These are phyloP conservation scores for Hydrophis major DNA, from an alignment of 2,797 vertebrate species.

Conservation along the genomic window DNA sequence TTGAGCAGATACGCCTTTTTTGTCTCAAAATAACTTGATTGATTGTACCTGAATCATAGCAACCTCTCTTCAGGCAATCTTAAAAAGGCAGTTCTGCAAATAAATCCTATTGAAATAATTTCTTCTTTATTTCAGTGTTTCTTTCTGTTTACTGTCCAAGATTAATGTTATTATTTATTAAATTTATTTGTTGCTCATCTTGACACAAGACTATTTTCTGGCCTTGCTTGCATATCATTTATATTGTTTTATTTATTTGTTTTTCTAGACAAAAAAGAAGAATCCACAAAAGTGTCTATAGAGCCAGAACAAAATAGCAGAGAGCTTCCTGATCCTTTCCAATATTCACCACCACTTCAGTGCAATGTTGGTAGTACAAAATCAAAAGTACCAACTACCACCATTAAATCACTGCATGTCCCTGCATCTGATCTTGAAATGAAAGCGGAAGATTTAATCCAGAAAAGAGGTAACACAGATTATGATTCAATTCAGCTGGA, in stretches of 20 bases:
- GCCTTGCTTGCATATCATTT: conserved; percentile 32
- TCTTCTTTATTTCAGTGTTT: neutral
- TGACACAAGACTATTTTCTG: neutral
- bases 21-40: neutral
- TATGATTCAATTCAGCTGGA: conserved; percentile 36
- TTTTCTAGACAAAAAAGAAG: conserved; percentile 68
- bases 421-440: conserved; percentile 60
- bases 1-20: neutral
- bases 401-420: conserved; percentile 57
- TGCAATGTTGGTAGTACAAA: conserved; percentile 67
- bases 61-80: neutral
- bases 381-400: conserved; percentile 62
- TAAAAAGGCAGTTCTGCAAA: neutral
- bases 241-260: conserved; percentile 38
- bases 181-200: neutral
- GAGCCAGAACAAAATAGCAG: conserved; percentile 64
- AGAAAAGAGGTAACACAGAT: conserved; percentile 75
- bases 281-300: conserved; percentile 62
- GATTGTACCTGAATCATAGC: neutral
- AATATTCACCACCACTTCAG: conserved; percentile 65
- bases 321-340: conserved; percentile 62
- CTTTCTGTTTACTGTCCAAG: neutral
- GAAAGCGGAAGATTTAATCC: conserved; percentile 70
- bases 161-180: neutral
- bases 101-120: neutral